Percentiles rank a stretch among this genome's conserved stretches.
Conservation (phyloP, 2,888 invertebrate genomes). For the Piscicola geometra region DNA sequence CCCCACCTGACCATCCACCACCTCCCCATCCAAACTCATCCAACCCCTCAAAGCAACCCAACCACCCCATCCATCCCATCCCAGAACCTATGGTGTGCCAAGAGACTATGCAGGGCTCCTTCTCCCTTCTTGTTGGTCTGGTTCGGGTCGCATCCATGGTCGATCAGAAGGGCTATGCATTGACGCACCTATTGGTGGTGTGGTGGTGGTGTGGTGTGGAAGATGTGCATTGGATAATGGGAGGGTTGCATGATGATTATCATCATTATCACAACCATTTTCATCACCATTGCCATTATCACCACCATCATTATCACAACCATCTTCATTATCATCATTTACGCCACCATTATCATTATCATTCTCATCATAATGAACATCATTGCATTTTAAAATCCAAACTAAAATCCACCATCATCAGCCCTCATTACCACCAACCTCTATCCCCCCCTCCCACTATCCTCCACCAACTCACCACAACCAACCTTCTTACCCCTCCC, state of each 20-base stretch:
- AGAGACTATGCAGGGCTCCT: slow-evolving; percentile 68
- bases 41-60: not conserved
- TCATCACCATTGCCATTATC: too few relatives aligned
- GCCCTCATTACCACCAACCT: not conserved
- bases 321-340: too few relatives aligned
- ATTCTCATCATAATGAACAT: not conserved
- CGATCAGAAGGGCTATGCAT: slow-evolving; percentile 48
- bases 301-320: too few relatives aligned
- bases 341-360: too few relatives aligned
- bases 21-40: not conserved
- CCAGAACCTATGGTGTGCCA: slow-evolving; percentile 44
- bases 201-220: too few relatives aligned
- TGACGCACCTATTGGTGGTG: slow-evolving; percentile 45
- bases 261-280: too few relatives aligned
- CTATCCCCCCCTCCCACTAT: not conserved
- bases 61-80: not conserved
- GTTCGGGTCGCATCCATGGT: slow-evolving; percentile 52
- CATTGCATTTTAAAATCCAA: not conserved
- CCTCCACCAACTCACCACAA: not conserved
- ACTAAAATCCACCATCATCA: not conserved
- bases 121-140: slow-evolving; percentile 61
- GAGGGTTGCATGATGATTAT: too few relatives aligned
- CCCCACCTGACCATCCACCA: not conserved
- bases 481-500: not conserved
- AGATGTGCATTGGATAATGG: too few relatives aligned